A percentile compares a stretch with the other conserved stretches of the same genome.
phyloP scores from a whole-genome alignment of 2,888 invertebrate genomes.

The Pristionchus fissidentatus region DNA sequence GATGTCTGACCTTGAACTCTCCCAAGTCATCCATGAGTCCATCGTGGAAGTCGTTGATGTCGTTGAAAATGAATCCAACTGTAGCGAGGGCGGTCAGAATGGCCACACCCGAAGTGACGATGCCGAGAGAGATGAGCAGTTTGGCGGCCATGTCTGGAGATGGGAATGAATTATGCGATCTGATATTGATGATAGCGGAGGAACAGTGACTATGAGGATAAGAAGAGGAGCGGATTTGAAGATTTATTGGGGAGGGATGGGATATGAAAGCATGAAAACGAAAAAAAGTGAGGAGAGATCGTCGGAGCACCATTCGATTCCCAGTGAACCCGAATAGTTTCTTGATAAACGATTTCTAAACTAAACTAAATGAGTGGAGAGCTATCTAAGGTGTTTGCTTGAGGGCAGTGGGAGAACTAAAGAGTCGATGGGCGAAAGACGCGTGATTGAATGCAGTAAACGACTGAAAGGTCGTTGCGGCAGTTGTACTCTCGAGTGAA shows the following conservation, averaged over 20 bases:
- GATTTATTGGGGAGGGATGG: no score
- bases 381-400: no score
- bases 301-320: background rate
- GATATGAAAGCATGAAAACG: background rate
- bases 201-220: background rate
- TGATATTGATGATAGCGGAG: background rate
- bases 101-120: conserved; percentile 25
- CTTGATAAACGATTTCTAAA: no score
- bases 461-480: background rate
- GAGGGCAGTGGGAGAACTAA: no score
- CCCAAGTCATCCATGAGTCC: conserved; percentile 29
- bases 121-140: conserved; percentile 36
- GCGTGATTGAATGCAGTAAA: background rate
- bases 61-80: conserved; percentile 44
- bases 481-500: conserved; percentile 28
- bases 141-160: conserved; percentile 36
- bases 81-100: conserved; percentile 17
- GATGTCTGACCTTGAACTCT: conserved; percentile 36
- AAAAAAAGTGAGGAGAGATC: background rate
- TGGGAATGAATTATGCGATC: background rate
- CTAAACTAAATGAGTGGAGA: no score
- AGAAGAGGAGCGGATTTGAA: background rate
- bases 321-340: no score
- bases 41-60: conserved; percentile 48
- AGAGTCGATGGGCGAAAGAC: background rate